phyloP scores from a whole-genome alignment of 2,888 invertebrate genomes.

The Limnephilus marmoratus region DNA sequence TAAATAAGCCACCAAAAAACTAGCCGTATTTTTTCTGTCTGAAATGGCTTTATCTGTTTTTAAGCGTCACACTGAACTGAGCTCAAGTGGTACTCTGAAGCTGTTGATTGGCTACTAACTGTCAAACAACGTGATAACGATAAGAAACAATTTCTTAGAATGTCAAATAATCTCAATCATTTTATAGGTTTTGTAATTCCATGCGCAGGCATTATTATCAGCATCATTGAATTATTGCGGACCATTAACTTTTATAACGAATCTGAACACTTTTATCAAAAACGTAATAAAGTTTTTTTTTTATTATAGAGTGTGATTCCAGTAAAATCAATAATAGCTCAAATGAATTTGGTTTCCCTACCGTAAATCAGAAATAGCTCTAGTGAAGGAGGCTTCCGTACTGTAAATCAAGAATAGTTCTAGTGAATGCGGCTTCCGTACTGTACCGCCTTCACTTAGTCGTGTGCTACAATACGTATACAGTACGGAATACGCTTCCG shows the following conservation, averaged over 20 bases:
- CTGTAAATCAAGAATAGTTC: too few relatives aligned
- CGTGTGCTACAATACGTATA: too few relatives aligned
- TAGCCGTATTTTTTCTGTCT: background rate
- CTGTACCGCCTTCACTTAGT: too few relatives aligned
- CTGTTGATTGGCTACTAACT: background rate
- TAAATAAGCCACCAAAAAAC: background rate
- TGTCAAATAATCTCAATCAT: background rate
- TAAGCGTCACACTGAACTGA: background rate
- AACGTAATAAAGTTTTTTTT: background rate
- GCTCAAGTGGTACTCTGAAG: background rate
- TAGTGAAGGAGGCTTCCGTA: too few relatives aligned
- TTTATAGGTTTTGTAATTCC: too few relatives aligned
- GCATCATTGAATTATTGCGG: background rate
- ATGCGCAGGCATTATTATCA: background rate
- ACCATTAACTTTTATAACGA: background rate
- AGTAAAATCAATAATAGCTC: background rate
- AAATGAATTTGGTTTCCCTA: background rate
- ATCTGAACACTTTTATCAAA: background rate
- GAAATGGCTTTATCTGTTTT: background rate
- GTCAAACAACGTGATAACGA: background rate
- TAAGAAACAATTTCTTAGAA: background rate
- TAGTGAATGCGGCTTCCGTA: too few relatives aligned
- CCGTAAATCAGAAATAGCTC: background rate
- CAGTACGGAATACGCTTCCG: too few relatives aligned
- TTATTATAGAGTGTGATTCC: background rate